phyloP scores from a whole-genome alignment of 2,113 vertebrate genomes.

The Rhegmatorhina hoffmannsi region DNA sequence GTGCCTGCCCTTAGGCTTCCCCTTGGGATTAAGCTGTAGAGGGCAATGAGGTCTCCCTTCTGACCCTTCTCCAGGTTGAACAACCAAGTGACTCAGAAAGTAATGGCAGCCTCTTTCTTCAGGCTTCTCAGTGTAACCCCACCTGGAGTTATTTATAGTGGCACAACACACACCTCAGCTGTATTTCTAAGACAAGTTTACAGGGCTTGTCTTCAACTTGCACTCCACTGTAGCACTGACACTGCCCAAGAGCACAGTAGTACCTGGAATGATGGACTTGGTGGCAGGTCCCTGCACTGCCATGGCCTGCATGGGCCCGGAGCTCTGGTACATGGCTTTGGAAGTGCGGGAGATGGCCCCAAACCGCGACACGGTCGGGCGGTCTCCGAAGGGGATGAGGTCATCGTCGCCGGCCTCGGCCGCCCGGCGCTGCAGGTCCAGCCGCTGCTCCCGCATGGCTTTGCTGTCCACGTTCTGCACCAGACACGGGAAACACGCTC shows the following conservation, averaged over 20 bases:
- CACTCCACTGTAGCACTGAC: background rate
- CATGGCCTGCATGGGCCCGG: conserved; percentile 88
- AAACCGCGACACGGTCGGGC: conserved; percentile 95
- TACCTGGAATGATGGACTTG: conserved; percentile 91
- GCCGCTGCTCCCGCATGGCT: conserved; percentile 84
- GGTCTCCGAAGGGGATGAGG: conserved; percentile 95
- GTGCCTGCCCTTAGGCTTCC: background rate
- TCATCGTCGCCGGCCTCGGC: conserved; percentile 94
- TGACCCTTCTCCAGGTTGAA: background rate
- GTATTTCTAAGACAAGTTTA: background rate
- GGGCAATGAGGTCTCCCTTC: background rate
- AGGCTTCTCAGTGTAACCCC: background rate
- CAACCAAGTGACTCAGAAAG: background rate
- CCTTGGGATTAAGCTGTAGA: background rate
- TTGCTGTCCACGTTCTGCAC: conserved; percentile 90
- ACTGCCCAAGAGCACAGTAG: accelerated
- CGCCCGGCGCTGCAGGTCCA: conserved; percentile 89
- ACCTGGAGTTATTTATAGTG: background rate
- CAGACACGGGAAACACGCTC: background rate
- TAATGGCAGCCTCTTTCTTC: background rate
- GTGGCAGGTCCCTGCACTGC: conserved; percentile 85
- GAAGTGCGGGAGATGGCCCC: conserved; percentile 97
- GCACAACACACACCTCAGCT: background rate
- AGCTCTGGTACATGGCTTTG: conserved; percentile 91
- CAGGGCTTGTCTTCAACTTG: background rate